Evolutionary conservation across 2,888 invertebrate species (phyloP), one percentile per base, ranked within the genome.

Genomic region (Sphaerophoria taeniata): DNA sequence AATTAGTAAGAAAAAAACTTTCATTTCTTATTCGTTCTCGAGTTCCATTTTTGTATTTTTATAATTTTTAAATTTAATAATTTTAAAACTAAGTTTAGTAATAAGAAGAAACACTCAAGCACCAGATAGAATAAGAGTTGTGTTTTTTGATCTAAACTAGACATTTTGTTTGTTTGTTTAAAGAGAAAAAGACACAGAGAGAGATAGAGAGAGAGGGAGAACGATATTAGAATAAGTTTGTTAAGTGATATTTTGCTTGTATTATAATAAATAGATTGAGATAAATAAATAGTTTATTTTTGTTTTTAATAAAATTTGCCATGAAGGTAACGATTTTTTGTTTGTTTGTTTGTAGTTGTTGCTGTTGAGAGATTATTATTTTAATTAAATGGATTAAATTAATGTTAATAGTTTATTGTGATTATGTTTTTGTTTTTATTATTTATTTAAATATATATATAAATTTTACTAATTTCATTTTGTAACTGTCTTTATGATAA

Each of bases 361-460:
- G 60, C 33, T 83, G 65, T 75, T 87, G 67, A 81, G 78, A 67
- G 74, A 80, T 71, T 75, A 67, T 87, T 85, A 72, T 69, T 71
- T 49, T 67, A 69, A n/a, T 74, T 60, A 63, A 36, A 49, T 69
- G 63, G 76, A 70, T 77, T 77, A 85, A 85, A 85, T 80, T 84
- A 79, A 89, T 89, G 88, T 89, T 65, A 88, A 89, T 81, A 87
- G 88, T 87, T 80, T 81, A 86, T 88, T 89, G 89, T 89, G 90
- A 90, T 89, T 89, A 89, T 88, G 87, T 76, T 16, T 69, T 69
- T 76, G 6, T 51, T 71, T 69, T 75, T 71, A 6, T 72, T 47
- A 58, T 71, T 49, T 36, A 74, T 56, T 61, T 53, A 47, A 33
- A 31, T 61, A 45, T 70, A 79, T 84, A 82, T 81, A 79, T 85